Conservation (phyloP, 2,797 vertebrate genomes). For the Pseudotriccus pelzelni region DNA sequence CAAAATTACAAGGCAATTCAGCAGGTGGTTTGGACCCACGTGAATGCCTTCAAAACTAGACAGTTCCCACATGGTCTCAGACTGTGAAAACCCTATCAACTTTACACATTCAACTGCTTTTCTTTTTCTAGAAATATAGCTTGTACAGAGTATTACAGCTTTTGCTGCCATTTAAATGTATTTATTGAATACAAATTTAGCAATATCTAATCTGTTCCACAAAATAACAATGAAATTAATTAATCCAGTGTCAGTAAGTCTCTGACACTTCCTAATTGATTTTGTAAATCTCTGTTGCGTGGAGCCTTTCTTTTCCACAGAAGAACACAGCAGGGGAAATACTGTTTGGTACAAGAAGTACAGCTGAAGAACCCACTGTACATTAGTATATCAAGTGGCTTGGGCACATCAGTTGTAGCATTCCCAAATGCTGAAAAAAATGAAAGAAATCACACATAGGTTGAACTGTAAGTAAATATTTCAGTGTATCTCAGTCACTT, state of each 20-base stretch:
- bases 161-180: background rate
- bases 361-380: background rate
- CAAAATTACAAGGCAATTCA: background rate
- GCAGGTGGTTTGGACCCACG: background rate
- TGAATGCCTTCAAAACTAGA: background rate
- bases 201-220: background rate
- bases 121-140: background rate
- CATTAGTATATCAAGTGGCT: background rate
- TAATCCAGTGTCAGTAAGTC: background rate
- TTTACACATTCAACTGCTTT: background rate
- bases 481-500: background rate
- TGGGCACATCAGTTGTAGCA: background rate
- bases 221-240: background rate
- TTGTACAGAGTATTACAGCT: background rate
- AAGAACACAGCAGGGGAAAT: background rate
- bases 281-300: background rate
- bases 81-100: rapidly evolving
- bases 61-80: background rate
- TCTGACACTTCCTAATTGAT: background rate
- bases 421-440: background rate
- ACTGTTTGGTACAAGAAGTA: background rate
- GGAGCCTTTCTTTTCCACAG: background rate
- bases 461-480: background rate
- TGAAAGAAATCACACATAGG: background rate
- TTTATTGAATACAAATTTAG: background rate